These are phyloP conservation scores for Dreissena polymorpha DNA, from an alignment of 1,140 invertebrate species.

Conservation along the genomic window DNA sequence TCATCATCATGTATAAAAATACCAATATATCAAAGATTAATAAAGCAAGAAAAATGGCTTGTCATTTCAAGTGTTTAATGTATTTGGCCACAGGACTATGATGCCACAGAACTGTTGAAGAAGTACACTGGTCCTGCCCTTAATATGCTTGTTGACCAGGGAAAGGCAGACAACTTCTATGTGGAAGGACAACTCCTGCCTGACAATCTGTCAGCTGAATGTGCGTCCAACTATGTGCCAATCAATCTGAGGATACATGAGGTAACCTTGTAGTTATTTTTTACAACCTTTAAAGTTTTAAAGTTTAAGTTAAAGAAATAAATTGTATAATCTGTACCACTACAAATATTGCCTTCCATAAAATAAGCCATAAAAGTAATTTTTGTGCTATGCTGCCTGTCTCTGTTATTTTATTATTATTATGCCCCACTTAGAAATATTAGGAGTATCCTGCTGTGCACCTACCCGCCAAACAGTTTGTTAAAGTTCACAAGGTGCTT, in stretches of 20 bases:
- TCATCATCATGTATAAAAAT: too few relatives aligned
- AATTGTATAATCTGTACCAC: neutral
- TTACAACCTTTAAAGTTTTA: too few relatives aligned
- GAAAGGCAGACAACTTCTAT: conserved; percentile 91
- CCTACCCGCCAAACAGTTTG: too few relatives aligned
- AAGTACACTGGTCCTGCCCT: conserved; percentile 90
- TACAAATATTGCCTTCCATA: neutral
- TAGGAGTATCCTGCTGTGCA: too few relatives aligned
- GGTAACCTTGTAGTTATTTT: conserved; percentile 59
- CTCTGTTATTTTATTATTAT: too few relatives aligned
- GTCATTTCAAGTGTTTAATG: neutral
- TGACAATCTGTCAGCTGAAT: conserved; percentile 90
- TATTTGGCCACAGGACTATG: conserved; percentile 85
- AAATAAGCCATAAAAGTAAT: too few relatives aligned
- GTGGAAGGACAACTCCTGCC: conserved; percentile 89
- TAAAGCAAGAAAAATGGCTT: too few relatives aligned
- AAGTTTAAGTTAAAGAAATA: neutral
- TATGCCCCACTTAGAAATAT: too few relatives aligned
- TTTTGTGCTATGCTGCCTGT: too few relatives aligned
- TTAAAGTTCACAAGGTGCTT: too few relatives aligned
- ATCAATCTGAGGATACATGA: conserved; percentile 89
- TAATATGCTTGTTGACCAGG: conserved; percentile 95
- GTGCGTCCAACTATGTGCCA: conserved; percentile 86
- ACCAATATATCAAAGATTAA: too few relatives aligned
- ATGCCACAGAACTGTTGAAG: conserved; percentile 91